Evolutionary conservation across 2,113 vertebrate genomes (phyloP).

Genomic region (Nyctibius bracteatus): DNA sequence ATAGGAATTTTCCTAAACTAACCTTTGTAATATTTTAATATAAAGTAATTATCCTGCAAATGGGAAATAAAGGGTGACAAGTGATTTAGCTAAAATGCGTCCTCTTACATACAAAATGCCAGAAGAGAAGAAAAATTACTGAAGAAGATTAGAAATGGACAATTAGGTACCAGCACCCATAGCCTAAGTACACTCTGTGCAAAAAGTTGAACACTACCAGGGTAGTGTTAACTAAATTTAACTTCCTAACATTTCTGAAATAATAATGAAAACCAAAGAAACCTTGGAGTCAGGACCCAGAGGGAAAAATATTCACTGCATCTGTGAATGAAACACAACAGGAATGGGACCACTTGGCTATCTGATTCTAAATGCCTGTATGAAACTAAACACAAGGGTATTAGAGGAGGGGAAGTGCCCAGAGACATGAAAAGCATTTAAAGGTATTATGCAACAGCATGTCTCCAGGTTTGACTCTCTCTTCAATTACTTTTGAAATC

Average conservation of each 20-base stretch:
- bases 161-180: background rate
- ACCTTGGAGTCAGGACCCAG: rapidly evolving
- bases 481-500: background rate
- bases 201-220: background rate
- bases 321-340: background rate
- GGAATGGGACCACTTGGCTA: background rate
- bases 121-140: background rate
- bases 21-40: background rate
- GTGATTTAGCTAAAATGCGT: background rate
- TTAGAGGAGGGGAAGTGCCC: background rate
- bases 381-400: background rate
- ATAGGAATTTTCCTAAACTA: background rate
- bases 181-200: background rate
- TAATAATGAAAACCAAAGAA: background rate
- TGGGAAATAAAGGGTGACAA: background rate
- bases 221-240: background rate
- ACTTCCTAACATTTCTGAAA: background rate
- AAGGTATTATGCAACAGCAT: background rate
- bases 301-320: background rate
- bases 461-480: background rate
- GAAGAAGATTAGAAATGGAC: background rate
- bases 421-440: background rate
- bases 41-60: background rate
- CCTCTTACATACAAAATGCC: background rate
- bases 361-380: background rate